phyloP scores from a whole-genome alignment of 1,140 invertebrate species.

The Drosophila bocqueti region DNA sequence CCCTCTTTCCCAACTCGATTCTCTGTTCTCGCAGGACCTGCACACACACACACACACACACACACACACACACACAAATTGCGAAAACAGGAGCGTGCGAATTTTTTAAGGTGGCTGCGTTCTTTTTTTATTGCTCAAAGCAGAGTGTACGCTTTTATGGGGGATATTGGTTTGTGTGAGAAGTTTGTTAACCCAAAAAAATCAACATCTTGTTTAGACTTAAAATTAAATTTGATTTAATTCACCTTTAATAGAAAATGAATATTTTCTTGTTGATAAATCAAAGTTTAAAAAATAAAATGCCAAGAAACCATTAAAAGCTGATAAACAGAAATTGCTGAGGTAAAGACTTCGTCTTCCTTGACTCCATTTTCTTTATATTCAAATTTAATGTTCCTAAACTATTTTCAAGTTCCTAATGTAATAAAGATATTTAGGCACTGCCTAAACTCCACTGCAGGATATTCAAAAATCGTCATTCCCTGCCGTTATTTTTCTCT shows the following conservation, averaged over 20 bases:
- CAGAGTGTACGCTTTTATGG: neutral
- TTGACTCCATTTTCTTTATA: too few relatives aligned
- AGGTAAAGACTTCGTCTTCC: too few relatives aligned
- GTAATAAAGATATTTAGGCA: too few relatives aligned
- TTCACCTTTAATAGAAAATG: too few relatives aligned
- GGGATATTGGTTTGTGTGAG: neutral
- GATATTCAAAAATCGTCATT: neutral
- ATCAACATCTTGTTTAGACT: too few relatives aligned
- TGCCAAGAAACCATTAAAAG: too few relatives aligned
- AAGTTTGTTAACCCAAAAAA: neutral
- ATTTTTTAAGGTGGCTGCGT: slow-evolving; percentile 40
- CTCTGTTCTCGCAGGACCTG: slow-evolving; percentile 2
- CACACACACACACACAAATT: slow-evolving; percentile 1
- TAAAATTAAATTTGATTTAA: too few relatives aligned
- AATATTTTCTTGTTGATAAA: too few relatives aligned
- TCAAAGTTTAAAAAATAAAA: too few relatives aligned
- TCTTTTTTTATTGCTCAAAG: slow-evolving; percentile 30
- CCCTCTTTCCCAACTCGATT: neutral
- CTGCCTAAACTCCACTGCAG: neutral
- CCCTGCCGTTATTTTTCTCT: slow-evolving; percentile 13
- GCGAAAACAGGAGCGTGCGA: slow-evolving; percentile 29
- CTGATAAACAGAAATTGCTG: too few relatives aligned
- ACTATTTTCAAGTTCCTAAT: neutral
- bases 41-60: neutral
- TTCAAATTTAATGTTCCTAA: neutral